Evolutionary conservation across 2,888 invertebrate species (phyloP).

Genomic region (Agrotis exclamationis): DNA sequence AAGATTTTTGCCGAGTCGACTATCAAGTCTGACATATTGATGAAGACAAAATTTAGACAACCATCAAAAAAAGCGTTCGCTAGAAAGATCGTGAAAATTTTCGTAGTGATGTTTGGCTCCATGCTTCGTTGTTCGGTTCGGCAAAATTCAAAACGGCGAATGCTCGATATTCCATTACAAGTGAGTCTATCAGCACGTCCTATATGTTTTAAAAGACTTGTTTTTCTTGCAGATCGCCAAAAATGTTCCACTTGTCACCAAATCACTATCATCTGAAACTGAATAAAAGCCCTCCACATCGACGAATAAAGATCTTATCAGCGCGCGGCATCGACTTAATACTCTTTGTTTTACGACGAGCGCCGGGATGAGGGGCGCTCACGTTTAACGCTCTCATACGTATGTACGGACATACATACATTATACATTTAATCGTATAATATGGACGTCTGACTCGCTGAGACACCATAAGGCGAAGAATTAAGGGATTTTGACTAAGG

Average conservation of each 20-base stretch:
- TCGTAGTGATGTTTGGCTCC: no score
- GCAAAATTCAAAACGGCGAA: no score
- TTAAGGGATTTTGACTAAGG: constrained; percentile 24
- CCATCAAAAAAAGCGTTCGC: no score
- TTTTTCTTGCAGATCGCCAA: background rate
- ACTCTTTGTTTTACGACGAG: constrained; percentile 75
- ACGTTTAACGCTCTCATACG: constrained; percentile 67
- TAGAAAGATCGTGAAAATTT: no score
- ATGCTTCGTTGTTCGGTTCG: no score
- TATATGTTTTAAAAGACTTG: background rate
- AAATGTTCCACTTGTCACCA: background rate
- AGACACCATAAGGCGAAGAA: constrained; percentile 23
- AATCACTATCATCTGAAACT: constrained; percentile 37
- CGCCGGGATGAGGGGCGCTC: constrained; percentile 66
- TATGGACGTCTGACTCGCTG: constrained; percentile 39
- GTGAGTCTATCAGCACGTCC: no score
- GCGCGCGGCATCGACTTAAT: constrained; percentile 60
- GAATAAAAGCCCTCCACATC: constrained; percentile 37
- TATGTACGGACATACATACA: constrained; percentile 47
- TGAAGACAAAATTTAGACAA: no score
- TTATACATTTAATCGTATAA: constrained; percentile 59
- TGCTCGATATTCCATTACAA: no score
- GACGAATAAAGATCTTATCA: constrained; percentile 55
- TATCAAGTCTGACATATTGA: no score
- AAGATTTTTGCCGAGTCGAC: no score